phyloP scores from a whole-genome alignment of 2,888 invertebrate genomes.

The Drosophila imparisetae region DNA sequence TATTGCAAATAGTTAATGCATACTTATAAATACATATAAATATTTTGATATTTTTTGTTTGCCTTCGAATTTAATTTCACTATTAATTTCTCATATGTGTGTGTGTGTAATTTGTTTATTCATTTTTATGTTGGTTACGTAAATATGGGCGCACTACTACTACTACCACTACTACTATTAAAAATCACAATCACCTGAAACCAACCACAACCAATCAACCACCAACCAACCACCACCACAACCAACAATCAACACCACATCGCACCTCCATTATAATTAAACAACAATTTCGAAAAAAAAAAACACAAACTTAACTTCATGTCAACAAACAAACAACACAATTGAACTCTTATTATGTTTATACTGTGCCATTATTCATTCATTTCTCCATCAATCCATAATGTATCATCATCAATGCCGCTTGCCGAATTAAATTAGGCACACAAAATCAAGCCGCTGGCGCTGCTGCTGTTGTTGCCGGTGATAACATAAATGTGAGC shows the following conservation, averaged over 20 bases:
- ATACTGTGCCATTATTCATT: slow-evolving; percentile 74
- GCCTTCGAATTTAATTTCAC: slow-evolving; percentile 29
- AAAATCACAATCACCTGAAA: slow-evolving; percentile 60
- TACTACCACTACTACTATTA: slow-evolving; percentile 45
- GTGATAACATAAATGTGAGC: slow-evolving; percentile 93
- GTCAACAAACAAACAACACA: slow-evolving; percentile 41
- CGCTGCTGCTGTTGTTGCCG: slow-evolving; percentile 82
- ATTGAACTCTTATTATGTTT: slow-evolving; percentile 59
- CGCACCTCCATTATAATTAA: slow-evolving; percentile 32
- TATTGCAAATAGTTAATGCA: slow-evolving; percentile 44
- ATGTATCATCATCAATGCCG: slow-evolving; percentile 54
- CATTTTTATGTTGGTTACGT: slow-evolving; percentile 76
- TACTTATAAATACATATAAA: slow-evolving; percentile 28
- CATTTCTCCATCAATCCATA: slow-evolving; percentile 61
- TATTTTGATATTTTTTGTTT: slow-evolving; percentile 29
- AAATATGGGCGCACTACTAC: slow-evolving; percentile 76
- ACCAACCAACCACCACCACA: slow-evolving; percentile 27
- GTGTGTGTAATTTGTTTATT: slow-evolving; percentile 68
- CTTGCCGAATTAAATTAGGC: slow-evolving; percentile 70
- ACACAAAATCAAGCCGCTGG: slow-evolving; percentile 78
- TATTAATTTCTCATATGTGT: slow-evolving; percentile 45
- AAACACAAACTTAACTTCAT: slow-evolving; percentile 36
- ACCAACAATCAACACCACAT: slow-evolving; percentile 34
- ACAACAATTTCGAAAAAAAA: slow-evolving; percentile 42
- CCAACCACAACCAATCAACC: slow-evolving; percentile 35